Evolutionary conservation across 2,888 invertebrate genomes (phyloP), one percentile per base, ranked within the genome.

Genomic region (Pristionchus mayeri): DNA sequence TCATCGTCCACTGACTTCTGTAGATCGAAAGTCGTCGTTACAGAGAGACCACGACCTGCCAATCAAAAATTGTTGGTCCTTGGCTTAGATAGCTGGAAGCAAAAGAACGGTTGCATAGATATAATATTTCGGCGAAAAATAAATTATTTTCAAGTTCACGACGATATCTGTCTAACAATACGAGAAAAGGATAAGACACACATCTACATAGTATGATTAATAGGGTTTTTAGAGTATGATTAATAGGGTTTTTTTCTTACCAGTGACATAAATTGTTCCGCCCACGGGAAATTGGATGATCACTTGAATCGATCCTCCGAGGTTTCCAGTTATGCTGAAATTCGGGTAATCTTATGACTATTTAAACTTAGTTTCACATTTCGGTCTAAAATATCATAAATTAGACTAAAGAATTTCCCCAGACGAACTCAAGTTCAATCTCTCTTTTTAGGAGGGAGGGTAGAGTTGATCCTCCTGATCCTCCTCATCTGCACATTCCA

Each of bases 1-100:
- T 88, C 88, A 84, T 90, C 90, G n/a, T 87, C 89, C 30, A 88
- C 86, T 6, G 90, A 88, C 67, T 90, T 90, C 54, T 90, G 90
- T 2, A 90, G 85, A 75, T 90, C 90, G 71, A 89, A 81, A 24
- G 87, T 83, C 13, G 90, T 89, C 18, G 87, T 87, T 71, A 90
- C 89, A 0, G 89, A 89, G 81, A 90, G 88, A 67, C 86, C 87
- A 60, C 86, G 85, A 50, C 89, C 89, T 89, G 85, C 87, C 16
- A 63, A 3, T 27, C 9, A 3, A 27, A 63, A 27, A 30, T 57
- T 57, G n/a, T n/a, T n/a, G n/a, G n/a, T n/a, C n/a, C n/a, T n/a
- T n/a, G n/a, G n/a, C n/a, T n/a, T n/a, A n/a, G n/a, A n/a, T n/a
- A n/a, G n/a, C n/a, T n/a, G n/a, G 34, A 67, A 21, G 9, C 34